Percentiles rank a stretch among this genome's conserved stretches.
Conservation (phyloP, 2,113 vertebrate species). For the Panurus biarmicus region DNA sequence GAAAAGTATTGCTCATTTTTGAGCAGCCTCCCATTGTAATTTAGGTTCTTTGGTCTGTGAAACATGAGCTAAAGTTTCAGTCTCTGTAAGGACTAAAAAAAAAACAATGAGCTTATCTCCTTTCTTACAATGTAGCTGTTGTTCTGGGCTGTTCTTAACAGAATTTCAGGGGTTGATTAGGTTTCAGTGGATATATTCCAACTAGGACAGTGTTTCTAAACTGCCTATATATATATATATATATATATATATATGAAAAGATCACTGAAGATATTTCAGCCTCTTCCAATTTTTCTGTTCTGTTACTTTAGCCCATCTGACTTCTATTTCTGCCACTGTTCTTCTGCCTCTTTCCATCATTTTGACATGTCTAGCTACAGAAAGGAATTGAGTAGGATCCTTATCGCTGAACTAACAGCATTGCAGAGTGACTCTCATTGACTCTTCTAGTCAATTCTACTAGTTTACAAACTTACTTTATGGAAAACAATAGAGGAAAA, state of each 20-base stretch:
- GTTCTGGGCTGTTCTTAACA: neutral
- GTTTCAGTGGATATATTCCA: neutral
- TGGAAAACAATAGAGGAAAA: neutral
- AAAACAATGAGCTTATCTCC: neutral
- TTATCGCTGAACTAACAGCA: slow-evolving; percentile 3
- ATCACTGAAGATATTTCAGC: neutral
- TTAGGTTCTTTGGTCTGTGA: neutral
- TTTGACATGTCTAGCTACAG: neutral
- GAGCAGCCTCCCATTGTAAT: neutral
- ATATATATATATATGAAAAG: neutral
- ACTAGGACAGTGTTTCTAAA: neutral
- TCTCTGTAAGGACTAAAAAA: neutral
- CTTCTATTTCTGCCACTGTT: neutral
- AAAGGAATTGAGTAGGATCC: neutral
- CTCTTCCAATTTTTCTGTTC: neutral
- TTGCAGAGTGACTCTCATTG: too few species aligned
- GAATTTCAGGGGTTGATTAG: neutral
- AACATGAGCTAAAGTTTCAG: neutral
- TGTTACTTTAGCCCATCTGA: neutral
- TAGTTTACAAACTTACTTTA: neutral
- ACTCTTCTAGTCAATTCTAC: neutral
- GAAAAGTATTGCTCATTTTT: neutral
- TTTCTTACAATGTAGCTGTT: neutral
- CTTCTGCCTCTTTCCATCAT: neutral
- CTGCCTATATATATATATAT: neutral